phyloP scores from a whole-genome alignment of 2,888 invertebrate species.

The Venustoraphidia nigricollis region DNA sequence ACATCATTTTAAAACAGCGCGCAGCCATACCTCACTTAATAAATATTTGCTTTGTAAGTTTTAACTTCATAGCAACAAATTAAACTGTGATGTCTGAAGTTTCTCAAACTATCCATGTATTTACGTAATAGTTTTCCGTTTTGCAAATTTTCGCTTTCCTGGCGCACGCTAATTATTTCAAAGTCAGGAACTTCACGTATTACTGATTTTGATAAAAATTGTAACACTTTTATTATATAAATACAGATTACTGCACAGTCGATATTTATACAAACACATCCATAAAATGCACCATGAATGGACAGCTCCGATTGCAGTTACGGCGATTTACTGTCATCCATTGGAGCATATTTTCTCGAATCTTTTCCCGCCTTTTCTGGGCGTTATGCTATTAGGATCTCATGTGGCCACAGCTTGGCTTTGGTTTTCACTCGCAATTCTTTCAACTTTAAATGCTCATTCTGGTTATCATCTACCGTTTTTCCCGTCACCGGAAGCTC shows the following conservation, averaged over 20 bases:
- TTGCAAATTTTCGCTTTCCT: too few relatives aligned
- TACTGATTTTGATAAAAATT: too few relatives aligned
- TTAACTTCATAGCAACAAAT: too few relatives aligned
- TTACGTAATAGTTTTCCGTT: too few relatives aligned
- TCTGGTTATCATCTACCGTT: constrained; percentile 77
- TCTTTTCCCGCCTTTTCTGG: constrained; percentile 57
- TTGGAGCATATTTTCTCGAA: constrained; percentile 63
- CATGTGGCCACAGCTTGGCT: constrained; percentile 64
- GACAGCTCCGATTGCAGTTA: constrained; percentile 75
- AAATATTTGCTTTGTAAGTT: too few relatives aligned
- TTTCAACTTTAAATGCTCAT: constrained; percentile 67
- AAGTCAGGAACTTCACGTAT: too few relatives aligned
- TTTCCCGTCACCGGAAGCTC: constrained; percentile 72
- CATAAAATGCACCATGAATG: constrained; percentile 82
- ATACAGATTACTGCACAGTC: constrained; percentile 52
- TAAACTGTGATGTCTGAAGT: too few relatives aligned
- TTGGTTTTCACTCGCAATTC: constrained; percentile 64
- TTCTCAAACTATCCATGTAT: too few relatives aligned
- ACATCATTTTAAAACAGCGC: too few relatives aligned
- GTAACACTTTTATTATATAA: too few relatives aligned
- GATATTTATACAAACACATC: constrained; percentile 59
- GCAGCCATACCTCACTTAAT: too few relatives aligned
- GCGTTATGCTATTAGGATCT: constrained; percentile 56
- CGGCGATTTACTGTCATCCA: constrained; percentile 68
- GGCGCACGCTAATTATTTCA: too few relatives aligned